These are phyloP conservation scores for Anabacerthia variegaticeps DNA, from an alignment of 2,797 vertebrate species.

Conservation along the genomic window DNA sequence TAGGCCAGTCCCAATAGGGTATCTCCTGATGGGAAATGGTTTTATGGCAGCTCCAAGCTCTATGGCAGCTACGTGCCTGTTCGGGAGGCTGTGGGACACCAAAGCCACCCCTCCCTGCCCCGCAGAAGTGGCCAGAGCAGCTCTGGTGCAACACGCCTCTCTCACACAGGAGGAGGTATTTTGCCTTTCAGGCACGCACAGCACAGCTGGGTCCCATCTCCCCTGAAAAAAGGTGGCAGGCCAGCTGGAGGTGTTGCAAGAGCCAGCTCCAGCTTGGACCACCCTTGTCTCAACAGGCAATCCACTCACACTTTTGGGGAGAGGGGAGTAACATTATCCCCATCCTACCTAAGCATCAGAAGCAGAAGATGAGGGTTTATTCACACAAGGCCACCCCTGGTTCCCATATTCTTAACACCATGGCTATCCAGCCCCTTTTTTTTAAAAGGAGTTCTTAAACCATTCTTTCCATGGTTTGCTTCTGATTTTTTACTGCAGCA, in stretches of 20 bases:
- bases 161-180: not conserved
- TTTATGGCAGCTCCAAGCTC: not conserved
- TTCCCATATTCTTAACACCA: not conserved
- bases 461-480: not conserved
- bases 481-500: constrained; percentile 11
- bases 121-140: not conserved
- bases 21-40: not conserved
- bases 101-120: not conserved
- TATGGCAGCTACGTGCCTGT: accelerated
- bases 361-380: not conserved
- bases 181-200: constrained; percentile 14
- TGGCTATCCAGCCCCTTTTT: accelerated
- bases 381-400: not conserved
- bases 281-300: constrained; percentile 38
- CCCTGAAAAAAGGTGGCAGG: constrained; percentile 52
- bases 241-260: constrained; percentile 38
- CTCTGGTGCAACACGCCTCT: not conserved
- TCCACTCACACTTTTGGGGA: accelerated
- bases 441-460: not conserved
- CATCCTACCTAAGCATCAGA: not conserved
- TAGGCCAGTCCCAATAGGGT: not conserved
- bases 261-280: constrained; percentile 45
- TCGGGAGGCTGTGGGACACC: not conserved
- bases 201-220: constrained; percentile 56
- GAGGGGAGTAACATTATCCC: not conserved